Percentiles rank a stretch among this genome's conserved stretches.
Conservation (phyloP, 2,113 vertebrate species). For the Apaloderma vittatum region DNA sequence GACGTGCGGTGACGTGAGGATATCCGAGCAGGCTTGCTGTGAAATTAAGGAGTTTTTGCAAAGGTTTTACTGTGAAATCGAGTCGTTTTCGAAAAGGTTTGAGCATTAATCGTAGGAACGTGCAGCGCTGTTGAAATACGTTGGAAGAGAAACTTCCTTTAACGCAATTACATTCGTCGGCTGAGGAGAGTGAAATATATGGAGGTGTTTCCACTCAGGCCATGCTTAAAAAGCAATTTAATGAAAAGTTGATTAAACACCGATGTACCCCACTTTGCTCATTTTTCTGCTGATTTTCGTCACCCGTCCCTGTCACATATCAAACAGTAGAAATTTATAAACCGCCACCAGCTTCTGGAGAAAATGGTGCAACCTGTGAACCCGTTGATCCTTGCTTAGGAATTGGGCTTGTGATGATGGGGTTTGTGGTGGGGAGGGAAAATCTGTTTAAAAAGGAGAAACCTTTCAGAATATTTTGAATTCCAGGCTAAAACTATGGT, state of each 20-base stretch:
- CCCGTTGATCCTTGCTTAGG: not conserved
- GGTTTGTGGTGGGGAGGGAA: not conserved
- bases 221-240: not conserved
- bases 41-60: not conserved
- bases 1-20: rapidly evolving
- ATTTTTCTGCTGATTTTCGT: not conserved
- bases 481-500: not conserved
- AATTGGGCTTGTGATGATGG: not conserved
- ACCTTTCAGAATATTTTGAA: not conserved
- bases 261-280: not conserved
- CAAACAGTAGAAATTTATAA: not conserved
- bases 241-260: not conserved
- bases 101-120: not conserved
- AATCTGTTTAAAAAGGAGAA: not conserved
- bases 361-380: no score
- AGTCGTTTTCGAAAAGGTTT: not conserved
- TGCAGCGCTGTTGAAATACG: not conserved
- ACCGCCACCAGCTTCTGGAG: not conserved
- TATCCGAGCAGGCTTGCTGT: not conserved
- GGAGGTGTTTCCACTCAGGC: not conserved
- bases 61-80: not conserved
- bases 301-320: not conserved
- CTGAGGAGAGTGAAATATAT: not conserved
- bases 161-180: not conserved
- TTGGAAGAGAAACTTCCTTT: not conserved